Evolutionary conservation across 1,140 invertebrate genomes (phyloP).

Genomic region (Drosophila pachea): DNA sequence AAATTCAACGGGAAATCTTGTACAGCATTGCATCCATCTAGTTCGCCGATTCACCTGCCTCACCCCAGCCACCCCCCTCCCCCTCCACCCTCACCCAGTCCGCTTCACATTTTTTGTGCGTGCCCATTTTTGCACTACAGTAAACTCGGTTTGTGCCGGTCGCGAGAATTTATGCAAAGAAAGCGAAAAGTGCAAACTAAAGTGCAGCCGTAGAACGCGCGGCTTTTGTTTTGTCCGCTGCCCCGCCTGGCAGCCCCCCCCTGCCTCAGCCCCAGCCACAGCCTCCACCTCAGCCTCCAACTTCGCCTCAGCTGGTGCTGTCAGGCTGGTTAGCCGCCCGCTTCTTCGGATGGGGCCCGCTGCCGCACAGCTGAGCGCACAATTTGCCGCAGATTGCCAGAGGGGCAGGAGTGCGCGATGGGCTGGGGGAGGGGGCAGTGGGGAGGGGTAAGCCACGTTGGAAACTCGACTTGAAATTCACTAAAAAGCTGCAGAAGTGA

Average conservation of each 20-base stretch:
- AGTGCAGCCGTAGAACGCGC: conserved; percentile 70
- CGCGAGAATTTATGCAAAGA: conserved; percentile 74
- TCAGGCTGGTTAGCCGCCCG: conserved; percentile 13
- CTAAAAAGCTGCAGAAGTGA: conserved; percentile 47
- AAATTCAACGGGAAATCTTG: conserved; percentile 69
- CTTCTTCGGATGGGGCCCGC: background rate
- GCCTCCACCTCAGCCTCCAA: too few species aligned
- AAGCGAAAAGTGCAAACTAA: conserved; percentile 77
- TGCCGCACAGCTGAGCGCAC: conserved; percentile 62
- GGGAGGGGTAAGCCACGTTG: conserved; percentile 15
- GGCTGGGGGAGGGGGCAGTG: background rate
- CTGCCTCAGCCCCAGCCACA: too few species aligned
- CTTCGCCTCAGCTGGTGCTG: conserved; percentile 1
- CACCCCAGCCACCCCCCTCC: background rate
- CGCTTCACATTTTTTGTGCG: conserved; percentile 50
- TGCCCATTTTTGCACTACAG: conserved; percentile 66
- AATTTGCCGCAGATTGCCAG: conserved; percentile 72
- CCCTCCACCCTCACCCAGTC: background rate
- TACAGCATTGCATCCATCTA: conserved; percentile 48
- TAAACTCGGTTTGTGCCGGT: conserved; percentile 58
- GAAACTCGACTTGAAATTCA: conserved; percentile 54
- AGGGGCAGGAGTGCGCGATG: conserved; percentile 18
- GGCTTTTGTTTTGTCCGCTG: conserved; percentile 65
- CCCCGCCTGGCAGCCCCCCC: background rate
- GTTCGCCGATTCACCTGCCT: background rate